Percentiles rank a stretch among this genome's conserved stretches.
These are phyloP conservation scores for Dynastes maya DNA, from an alignment of 2,888 invertebrate genomes.

Conservation along the genomic window DNA sequence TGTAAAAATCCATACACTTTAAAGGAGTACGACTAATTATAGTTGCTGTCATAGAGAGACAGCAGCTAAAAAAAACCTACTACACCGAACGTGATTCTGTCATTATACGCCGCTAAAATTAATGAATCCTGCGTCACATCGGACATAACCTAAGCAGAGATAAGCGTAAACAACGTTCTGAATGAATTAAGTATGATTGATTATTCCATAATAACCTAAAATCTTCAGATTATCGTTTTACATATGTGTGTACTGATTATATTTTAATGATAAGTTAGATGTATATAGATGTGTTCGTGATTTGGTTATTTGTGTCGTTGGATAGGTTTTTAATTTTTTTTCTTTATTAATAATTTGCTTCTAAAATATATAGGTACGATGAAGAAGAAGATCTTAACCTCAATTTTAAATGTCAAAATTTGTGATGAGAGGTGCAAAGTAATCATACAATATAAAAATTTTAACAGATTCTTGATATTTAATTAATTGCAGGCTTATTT, in stretches of 20 bases:
- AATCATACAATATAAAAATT: too few relatives aligned
- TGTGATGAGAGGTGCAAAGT: too few relatives aligned
- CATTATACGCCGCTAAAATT: slow-evolving; percentile 18
- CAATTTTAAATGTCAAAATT: too few relatives aligned
- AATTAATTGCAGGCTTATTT: too few relatives aligned
- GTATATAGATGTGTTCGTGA: neutral
- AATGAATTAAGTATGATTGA: slow-evolving; percentile 26
- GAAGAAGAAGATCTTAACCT: too few relatives aligned
- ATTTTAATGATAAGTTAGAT: slow-evolving; percentile 19
- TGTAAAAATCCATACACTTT: slow-evolving; percentile 6
- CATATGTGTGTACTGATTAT: slow-evolving; percentile 20
- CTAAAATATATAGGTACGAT: too few relatives aligned
- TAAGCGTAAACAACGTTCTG: slow-evolving; percentile 3
- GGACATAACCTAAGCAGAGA: neutral
- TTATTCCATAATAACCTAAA: slow-evolving; percentile 23
- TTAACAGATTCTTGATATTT: too few relatives aligned
- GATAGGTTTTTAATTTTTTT: too few relatives aligned
- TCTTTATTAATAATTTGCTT: too few relatives aligned
- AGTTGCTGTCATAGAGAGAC: slow-evolving; percentile 6
- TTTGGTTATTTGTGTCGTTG: neutral
- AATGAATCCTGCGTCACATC: slow-evolving; percentile 8
- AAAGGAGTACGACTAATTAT: slow-evolving; percentile 21
- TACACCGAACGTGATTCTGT: slow-evolving; percentile 14
- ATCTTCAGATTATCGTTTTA: slow-evolving; percentile 11
- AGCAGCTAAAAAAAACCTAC: slow-evolving; percentile 5